Percentiles rank a stretch among this genome's conserved stretches.
Evolutionary conservation across 1,140 invertebrate genomes (phyloP).

Genomic region (Parasteatoda tepidariorum): DNA sequence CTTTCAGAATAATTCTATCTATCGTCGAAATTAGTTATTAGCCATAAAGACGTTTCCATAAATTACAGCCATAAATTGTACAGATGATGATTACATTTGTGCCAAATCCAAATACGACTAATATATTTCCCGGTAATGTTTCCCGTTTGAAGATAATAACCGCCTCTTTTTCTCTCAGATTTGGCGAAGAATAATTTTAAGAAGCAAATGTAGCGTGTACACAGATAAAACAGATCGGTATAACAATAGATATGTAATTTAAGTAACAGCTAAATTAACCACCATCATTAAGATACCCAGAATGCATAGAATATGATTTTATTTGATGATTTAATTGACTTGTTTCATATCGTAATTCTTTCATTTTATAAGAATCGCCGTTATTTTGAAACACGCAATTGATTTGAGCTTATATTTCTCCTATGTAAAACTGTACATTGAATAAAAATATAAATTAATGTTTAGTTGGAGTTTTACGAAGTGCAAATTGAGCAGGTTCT

Average conservation of each 20-base stretch:
- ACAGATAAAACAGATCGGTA: background rate
- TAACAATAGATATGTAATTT: background rate
- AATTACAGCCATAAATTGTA: background rate
- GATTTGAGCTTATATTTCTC: no score
- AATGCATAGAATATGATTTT: background rate
- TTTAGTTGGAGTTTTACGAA: no score
- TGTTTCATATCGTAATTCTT: no score
- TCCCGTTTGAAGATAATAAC: constrained; percentile 3
- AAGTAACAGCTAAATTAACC: background rate
- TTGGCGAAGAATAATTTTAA: background rate
- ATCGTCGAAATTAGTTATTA: background rate
- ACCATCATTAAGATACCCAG: background rate
- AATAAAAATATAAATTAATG: no score
- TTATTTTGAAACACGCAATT: no score
- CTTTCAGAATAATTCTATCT: constrained; percentile 11
- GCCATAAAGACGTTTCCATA: constrained; percentile 1
- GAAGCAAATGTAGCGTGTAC: background rate
- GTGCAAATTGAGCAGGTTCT: no score
- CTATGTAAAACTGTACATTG: no score
- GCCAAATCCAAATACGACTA: constrained; percentile 22
- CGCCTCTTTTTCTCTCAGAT: background rate
- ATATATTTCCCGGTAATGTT: constrained; percentile 27
- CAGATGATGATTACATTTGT: constrained; percentile 26
- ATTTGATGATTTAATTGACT: background rate
- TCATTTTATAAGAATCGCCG: no score